Percentiles rank a stretch among this genome's conserved stretches.
phyloP scores from a whole-genome alignment of 2,113 vertebrate genomes.

The Myrmophylax atrothorax region DNA sequence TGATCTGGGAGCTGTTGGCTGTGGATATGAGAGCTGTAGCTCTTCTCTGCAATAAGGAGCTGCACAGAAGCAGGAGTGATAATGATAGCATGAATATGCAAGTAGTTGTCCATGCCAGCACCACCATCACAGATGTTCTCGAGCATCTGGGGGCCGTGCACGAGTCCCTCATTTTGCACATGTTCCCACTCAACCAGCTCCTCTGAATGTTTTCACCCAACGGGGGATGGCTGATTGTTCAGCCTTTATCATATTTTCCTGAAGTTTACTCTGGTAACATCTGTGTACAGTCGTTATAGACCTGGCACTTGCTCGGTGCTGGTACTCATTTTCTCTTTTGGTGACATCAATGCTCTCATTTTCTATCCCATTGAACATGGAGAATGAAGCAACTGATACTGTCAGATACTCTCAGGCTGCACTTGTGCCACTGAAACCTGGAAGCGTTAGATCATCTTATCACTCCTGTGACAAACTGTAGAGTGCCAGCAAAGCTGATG shows the following conservation, averaged over 20 bases:
- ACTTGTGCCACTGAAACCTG: not conserved
- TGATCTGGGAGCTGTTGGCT: not conserved
- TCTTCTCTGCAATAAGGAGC: not conserved
- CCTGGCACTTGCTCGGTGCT: not conserved
- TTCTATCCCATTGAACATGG: not conserved
- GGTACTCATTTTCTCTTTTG: not conserved
- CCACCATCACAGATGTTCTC: constrained; percentile 50
- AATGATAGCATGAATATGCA: constrained; percentile 54
- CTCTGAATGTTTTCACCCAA: constrained; percentile 18
- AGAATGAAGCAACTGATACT: not conserved
- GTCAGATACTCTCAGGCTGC: not conserved
- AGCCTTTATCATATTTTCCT: constrained; percentile 43
- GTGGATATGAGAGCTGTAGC: not conserved
- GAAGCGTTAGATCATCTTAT: not conserved
- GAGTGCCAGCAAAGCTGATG: not conserved
- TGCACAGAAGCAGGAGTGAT: not conserved
- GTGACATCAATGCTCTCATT: not conserved
- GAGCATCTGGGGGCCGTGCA: constrained; percentile 53
- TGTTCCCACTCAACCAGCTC: constrained; percentile 37
- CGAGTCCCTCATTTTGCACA: constrained; percentile 24
- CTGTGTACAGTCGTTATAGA: constrained; percentile 58
- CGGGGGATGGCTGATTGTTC: constrained; percentile 33
- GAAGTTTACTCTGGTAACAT: constrained; percentile 57
- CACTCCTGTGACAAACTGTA: not conserved
- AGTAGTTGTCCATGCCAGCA: constrained; percentile 21